Evolutionary conservation across 2,113 vertebrate genomes (phyloP), one percentile per base, ranked within the genome.

Genomic region (Rhabdomys dilectus): DNA sequence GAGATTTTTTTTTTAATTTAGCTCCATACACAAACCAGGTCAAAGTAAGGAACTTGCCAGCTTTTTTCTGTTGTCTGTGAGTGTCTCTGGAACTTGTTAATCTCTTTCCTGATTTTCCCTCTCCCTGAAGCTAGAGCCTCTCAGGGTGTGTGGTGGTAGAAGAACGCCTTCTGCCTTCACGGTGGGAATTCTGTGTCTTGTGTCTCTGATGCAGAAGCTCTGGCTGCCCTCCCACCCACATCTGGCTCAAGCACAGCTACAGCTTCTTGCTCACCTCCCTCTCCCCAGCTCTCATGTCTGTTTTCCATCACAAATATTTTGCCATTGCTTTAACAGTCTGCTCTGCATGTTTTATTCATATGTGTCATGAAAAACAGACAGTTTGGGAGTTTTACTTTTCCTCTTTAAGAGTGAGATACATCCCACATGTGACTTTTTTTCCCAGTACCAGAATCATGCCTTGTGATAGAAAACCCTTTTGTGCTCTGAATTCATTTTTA

Each of bases 101-200:
- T 76, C 53, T 48, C 13, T 26, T 75, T 92, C 42, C 76, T 70
- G 36, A 3, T 60, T 85, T 26, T 17, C 29, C 2, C 3, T 86
- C 91, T 53, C 29, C 11, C 31, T 66, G 45, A n/a, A 19, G 42
- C 13, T 11, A 73, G 42, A 51, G 34, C 42, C n/a, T 76, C 11
- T 34, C n/a, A 72, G 3, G 15, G 24, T 13, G 3, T 31, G 1
- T 26, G 17, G 34, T 21, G 26, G 24, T 2, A 1, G 1, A 53
- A 7, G 13, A 13, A 21, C n/a, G 39, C n/a, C 56, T 64, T 34
- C 58, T 48, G 2, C 39, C 45, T 66, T 6, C 0, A 0, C 16
- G 4, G 36, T 58, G 31, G n/a, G 5, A 1, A 0, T 5, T 70
- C 56, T 15, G 22, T 3, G 34, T 16, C 62, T 53, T 22, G 8